A percentile compares a stretch with the other conserved stretches of the same genome.
phyloP scores from a whole-genome alignment of 2,797 vertebrate genomes.

The Lepidocolaptes lacrymiger region DNA sequence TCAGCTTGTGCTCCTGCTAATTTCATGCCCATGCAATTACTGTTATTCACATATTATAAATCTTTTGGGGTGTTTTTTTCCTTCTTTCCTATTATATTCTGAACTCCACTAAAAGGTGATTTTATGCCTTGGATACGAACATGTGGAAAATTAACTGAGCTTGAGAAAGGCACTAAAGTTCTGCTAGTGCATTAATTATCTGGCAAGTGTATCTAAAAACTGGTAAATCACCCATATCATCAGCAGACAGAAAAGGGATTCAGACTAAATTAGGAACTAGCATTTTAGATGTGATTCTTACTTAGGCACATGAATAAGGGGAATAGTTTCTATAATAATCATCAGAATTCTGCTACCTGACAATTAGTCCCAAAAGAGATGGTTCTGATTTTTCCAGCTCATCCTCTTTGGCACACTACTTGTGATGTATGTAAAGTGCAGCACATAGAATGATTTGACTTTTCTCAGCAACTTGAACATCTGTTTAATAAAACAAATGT shows the following conservation, averaged over 20 bases:
- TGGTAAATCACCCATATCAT: constrained; percentile 29
- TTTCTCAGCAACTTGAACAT: neutral
- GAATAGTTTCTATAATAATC: constrained; percentile 8
- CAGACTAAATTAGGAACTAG: neutral
- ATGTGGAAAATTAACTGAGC: constrained; percentile 49
- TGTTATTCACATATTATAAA: neutral
- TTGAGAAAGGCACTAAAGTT: constrained; percentile 45
- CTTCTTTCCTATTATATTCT: neutral
- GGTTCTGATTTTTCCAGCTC: neutral
- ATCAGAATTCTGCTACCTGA: neutral
- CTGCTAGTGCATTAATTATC: constrained; percentile 35
- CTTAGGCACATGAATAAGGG: neutral
- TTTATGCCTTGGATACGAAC: constrained; percentile 19
- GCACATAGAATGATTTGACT: neutral
- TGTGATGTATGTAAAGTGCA: neutral
- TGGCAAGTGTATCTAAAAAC: neutral
- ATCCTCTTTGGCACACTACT: neutral
- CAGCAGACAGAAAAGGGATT: neutral
- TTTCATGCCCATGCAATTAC: constrained; percentile 5
- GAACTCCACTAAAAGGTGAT: constrained; percentile 25
- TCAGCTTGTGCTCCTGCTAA: neutral
- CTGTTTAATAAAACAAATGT: neutral
- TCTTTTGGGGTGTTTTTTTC: neutral
- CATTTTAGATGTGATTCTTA: constrained; percentile 29
- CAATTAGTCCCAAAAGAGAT: constrained; percentile 12